Evolutionary conservation across 2,797 vertebrate species (phyloP), one percentile per base, ranked within the genome.

Genomic region (Sebastes vulpes): DNA sequence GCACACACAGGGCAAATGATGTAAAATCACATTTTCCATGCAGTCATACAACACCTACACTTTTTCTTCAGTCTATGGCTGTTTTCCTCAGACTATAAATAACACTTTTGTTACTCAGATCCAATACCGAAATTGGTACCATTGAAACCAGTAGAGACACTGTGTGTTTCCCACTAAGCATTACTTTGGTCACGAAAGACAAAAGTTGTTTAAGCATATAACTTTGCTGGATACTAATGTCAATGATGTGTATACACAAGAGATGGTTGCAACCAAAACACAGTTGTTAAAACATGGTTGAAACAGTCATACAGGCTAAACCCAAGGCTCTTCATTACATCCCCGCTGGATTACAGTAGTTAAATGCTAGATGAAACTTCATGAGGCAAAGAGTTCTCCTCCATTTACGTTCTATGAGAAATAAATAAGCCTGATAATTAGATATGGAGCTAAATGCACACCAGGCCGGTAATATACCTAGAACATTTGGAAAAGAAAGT

Each of bases 351-450:
- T 66, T 56, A 63, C 29, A 72, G 42, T 57, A 35, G 65, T 72
- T 4, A 79, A 75, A 82, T 26, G 3, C 65, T 46, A 14, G 68
- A 77, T 83, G 31, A 78, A 74, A 66, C 79, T 86, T 80, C 81
- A 88, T n/a, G 53, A 73, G 75, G 65, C 81, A 50, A 5, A 46
- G 16, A 72, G 68, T 88, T 84, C 63, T 54, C 53, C 76, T 69
- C 63, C 78, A 76, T 87, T 84, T 79, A 53, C 0, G 77, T 26
- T 74, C 50, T 23, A 68, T 56, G 69, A 72, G 63, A 59, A 77
- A 76, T 74, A 77, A 74, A 89, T 38, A 21, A 26, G 54, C 52
- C 20, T 12, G 23, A 61, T 61, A 2, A 66, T 61, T 46, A 58
- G 35, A 70, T 57, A 38, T 9, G n/a, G 61, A 76, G 42, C 72